A percentile compares a stretch with the other conserved stretches of the same genome.
These are phyloP conservation scores for Nephrotoma guestfalica DNA, from an alignment of 2,888 invertebrate species.

Conservation along the genomic window DNA sequence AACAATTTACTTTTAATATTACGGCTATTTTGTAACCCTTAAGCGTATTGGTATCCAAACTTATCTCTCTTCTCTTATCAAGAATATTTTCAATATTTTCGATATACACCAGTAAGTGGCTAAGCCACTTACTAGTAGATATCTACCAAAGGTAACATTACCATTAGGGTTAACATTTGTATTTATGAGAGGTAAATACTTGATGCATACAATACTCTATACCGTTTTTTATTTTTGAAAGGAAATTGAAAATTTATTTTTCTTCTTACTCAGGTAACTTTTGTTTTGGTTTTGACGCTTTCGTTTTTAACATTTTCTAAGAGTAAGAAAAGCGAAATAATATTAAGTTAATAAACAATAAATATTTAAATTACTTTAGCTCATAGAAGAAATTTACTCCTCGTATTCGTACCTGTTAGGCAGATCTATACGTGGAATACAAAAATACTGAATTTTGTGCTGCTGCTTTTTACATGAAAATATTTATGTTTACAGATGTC, in stretches of 20 bases:
- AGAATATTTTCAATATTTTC: no score
- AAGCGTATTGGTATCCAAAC: neutral
- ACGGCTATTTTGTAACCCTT: neutral
- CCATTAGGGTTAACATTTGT: neutral
- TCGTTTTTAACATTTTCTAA: neutral
- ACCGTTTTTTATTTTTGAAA: neutral
- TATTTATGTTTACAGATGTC: neutral
- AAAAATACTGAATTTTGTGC: neutral
- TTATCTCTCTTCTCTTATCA: no score
- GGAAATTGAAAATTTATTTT: neutral
- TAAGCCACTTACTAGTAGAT: neutral
- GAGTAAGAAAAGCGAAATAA: neutral
- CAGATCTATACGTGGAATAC: neutral
- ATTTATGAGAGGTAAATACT: neutral
- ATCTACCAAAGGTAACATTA: neutral
- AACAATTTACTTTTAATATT: neutral
- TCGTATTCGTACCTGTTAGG: neutral
- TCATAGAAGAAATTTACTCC: neutral
- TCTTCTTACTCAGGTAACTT: neutral
- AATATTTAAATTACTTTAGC: neutral
- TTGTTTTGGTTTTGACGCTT: neutral
- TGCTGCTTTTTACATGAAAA: neutral
- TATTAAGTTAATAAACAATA: neutral
- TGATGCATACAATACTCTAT: neutral
- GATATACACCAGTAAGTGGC: neutral